Base-by-base conservation (phyloP, 1,140 invertebrate species). In the Leguminivora glycinivorella region DNA sequence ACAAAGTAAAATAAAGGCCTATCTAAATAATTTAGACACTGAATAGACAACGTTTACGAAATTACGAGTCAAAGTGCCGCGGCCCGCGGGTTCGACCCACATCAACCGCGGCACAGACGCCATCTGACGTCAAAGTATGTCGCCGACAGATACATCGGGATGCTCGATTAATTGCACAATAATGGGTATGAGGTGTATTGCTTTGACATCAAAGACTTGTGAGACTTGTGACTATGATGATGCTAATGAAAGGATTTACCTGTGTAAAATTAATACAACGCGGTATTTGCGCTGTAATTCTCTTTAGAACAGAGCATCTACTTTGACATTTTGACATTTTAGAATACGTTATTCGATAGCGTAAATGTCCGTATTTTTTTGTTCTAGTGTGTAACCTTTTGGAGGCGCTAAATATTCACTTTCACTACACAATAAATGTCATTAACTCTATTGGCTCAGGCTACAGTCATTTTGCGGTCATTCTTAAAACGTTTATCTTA, bases 41-140 rank as follows among this genome's bases (percentile, higher is more conserved):
- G 58, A 63, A 63, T 29, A 29, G 58, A 6, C 26, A 63, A 31
- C 26, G 58, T 34, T 63, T 63, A 1, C 17, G 12, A 29, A n/a
- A n/a, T n/a, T n/a, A n/a, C n/a, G n/a, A 63, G 58, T 34, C 72
- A 80, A 70, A 77, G 63, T 70, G 70, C n/a, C n/a, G n/a, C n/a
- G n/a, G n/a, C 74, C 76, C 70, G 68, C 34, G 71, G 78, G 74
- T 75, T 70, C 70, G 69, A 76, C 78, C 76, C 75, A 70, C 52
- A 70, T 75, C 72, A 73, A 75, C 68, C 72, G 73, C n/a, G 58
- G n/a, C 58, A 31, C 58, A 63, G 58, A 29, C 58, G 58, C 58
- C 58, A 29, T 14, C 26, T 29, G 26, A 31, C 29, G 56, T 63
- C 58, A 63, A 63, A 63, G 58, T 63, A 17, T 63, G 24, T 63